phyloP scores from a whole-genome alignment of 2,797 vertebrate species.

The Apogon hyalosoma region DNA sequence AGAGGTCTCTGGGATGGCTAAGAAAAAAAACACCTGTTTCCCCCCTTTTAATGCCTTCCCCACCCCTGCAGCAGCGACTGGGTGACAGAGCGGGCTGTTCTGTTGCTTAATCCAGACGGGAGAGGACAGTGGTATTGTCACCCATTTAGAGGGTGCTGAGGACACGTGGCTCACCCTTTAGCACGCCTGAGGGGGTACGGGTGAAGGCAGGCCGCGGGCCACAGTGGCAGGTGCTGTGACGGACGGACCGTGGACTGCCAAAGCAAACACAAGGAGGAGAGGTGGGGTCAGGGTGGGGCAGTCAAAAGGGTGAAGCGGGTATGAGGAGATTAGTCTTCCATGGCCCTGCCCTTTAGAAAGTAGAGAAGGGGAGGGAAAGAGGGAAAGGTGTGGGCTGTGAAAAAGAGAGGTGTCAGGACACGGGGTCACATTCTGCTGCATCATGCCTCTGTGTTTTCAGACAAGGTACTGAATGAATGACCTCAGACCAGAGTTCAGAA shows the following conservation, averaged over 20 bases:
- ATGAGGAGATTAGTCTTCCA: conserved; percentile 70
- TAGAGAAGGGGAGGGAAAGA: conserved; percentile 17
- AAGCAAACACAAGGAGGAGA: conserved; percentile 74
- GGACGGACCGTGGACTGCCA: conserved; percentile 76
- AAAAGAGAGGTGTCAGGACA: conserved; percentile 61
- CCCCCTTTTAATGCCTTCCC: conserved; percentile 47
- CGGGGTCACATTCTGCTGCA: conserved; percentile 67
- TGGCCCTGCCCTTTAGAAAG: conserved; percentile 62
- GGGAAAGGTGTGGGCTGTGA: conserved; percentile 18
- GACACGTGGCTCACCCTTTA: conserved; percentile 77
- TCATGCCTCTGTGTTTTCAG: conserved; percentile 46
- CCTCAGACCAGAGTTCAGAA: conserved; percentile 30
- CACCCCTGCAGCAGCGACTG: conserved; percentile 41
- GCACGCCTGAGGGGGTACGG: conserved; percentile 56
- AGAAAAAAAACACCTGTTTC: conserved; percentile 80
- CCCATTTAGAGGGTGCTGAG: conserved; percentile 76
- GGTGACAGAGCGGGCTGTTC: conserved; percentile 48
- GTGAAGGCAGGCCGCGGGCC: conserved; percentile 62
- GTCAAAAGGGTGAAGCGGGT: conserved; percentile 59
- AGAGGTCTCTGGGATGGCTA: conserved; percentile 36
- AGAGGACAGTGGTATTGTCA: conserved; percentile 80
- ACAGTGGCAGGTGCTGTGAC: conserved; percentile 80
- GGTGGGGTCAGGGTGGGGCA: conserved; percentile 75
- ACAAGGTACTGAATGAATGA: conserved; percentile 33
- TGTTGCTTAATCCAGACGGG: conserved; percentile 65